Evolutionary conservation across 1,140 invertebrate species (phyloP).

Genomic region (Ridgeia piscesae): DNA sequence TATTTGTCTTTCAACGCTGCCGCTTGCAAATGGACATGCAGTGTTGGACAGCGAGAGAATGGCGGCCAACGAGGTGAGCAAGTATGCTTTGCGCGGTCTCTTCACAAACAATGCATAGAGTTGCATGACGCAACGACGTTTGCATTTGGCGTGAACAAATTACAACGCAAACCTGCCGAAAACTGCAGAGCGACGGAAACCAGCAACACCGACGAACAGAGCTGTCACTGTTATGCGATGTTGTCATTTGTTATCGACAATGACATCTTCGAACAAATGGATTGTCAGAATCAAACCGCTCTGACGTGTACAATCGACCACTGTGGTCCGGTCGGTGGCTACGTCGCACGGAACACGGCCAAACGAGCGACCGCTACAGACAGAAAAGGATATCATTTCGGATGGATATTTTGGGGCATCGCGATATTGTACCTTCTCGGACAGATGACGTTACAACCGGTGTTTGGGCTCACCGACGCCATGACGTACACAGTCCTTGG

Average conservation of each 20-base stretch:
- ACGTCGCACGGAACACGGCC: not conserved
- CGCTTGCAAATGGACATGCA: not conserved
- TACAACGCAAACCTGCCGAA: not conserved
- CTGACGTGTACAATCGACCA: not conserved
- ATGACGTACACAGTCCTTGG: slow-evolving; percentile 36
- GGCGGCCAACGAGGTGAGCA: not conserved
- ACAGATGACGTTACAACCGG: slow-evolving; percentile 31
- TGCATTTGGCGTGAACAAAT: not conserved
- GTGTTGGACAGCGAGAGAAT: not conserved
- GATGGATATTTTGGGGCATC: slow-evolving; percentile 37
- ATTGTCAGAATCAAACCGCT: not conserved
- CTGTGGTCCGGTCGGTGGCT: not conserved
- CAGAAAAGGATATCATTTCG: not conserved
- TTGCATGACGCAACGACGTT: not conserved
- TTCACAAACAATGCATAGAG: not conserved
- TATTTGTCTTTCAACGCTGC: not conserved
- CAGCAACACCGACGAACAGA: not conserved
- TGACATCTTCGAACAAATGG: not conserved
- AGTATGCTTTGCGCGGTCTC: not conserved
- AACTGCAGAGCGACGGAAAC: not conserved
- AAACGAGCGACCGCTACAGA: not conserved
- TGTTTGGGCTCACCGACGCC: slow-evolving; percentile 38
- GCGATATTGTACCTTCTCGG: slow-evolving; percentile 34
- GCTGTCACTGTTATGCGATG: not conserved
- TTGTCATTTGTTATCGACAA: not conserved